Evolutionary conservation across 2,888 invertebrate species (phyloP).

Genomic region (Temnothorax ravouxi): DNA sequence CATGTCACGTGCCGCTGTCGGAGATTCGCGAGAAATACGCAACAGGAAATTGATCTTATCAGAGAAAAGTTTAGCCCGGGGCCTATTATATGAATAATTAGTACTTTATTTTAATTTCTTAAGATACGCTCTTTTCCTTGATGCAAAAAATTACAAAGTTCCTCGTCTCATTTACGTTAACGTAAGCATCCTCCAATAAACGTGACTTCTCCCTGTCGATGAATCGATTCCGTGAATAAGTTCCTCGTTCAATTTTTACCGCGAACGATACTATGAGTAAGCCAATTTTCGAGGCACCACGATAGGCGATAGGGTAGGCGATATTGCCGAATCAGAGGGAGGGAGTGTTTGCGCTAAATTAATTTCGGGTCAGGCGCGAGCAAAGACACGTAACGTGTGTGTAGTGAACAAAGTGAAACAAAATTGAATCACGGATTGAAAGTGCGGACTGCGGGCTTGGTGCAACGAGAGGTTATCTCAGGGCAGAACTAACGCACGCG

Average conservation of each 20-base stretch:
- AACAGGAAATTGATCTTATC: conserved; percentile 34
- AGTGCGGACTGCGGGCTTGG: conserved; percentile 38
- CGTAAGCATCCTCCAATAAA: not conserved
- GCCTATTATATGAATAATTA: conserved; percentile 30
- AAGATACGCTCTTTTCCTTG: not conserved
- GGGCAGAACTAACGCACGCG: conserved; percentile 41
- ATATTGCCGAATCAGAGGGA: conserved; percentile 48
- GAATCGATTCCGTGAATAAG: conserved; percentile 9
- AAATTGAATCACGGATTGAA: conserved; percentile 67
- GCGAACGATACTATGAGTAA: conserved; percentile 21
- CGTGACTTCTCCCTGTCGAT: not conserved
- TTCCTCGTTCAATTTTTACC: conserved; percentile 26
- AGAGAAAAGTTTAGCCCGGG: not conserved
- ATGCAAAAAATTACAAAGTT: not conserved
- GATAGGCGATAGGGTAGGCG: conserved; percentile 26
- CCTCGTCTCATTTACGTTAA: not conserved
- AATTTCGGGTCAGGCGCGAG: conserved; percentile 63
- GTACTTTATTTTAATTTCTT: not conserved
- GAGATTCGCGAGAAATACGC: conserved; percentile 41
- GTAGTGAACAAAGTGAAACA: conserved; percentile 53
- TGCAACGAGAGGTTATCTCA: conserved; percentile 25
- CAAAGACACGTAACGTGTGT: conserved; percentile 56
- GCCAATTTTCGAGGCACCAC: conserved; percentile 32
- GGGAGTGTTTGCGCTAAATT: conserved; percentile 60
- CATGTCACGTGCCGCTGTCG: conserved; percentile 63